Evolutionary conservation across 2,888 invertebrate species (phyloP), one percentile per base, ranked within the genome.

Genomic region (Tipula helvola): DNA sequence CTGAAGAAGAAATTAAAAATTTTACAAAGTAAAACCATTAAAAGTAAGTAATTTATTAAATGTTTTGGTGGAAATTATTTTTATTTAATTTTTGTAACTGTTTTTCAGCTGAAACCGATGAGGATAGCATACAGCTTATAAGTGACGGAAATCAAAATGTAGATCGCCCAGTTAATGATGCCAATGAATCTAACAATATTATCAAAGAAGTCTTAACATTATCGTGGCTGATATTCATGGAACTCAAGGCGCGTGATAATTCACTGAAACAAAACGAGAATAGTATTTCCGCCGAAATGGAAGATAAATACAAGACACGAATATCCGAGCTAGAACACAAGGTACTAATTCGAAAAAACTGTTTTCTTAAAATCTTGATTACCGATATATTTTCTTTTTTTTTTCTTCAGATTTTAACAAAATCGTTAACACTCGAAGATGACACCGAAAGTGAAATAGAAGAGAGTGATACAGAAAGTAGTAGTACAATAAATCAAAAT

Each of bases 111-210:
- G 84, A 36, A 39, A 16, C 5, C 39, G 84, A 84, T 84, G 52
- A 36, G 28, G 39, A 86, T 5, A 47, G 13, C 71, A 57, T 85
- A 36, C 52, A 47, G 39, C 7, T 41, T 7, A 36, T 87, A 16
- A 88, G 87, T 86, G 89, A 89, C 86, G 89, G 88, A 71, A 89
- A 88, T 87, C 87, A 88, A 86, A 87, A 88, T 86, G 86, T 86
- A 41, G 87, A 57, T 47, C 85, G 52, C 5, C 41, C 13, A 28
- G n/a, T 5, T 2, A 84, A 42, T 71, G 86, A 85, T 16, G 83
- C 41, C 12, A 42, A 42, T 44, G 85, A 88, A 71, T 39, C 87
- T 13, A 87, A 42, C 12, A 18, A 42, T 42, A 42, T 85, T 42
- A 85, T 85, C 1, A 85, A 85, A 44, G 85, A 85, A 42, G 42